A percentile compares a stretch with the other conserved stretches of the same genome.
Conservation (phyloP, 23 tunicate genomes). For the Halocynthia aurantium region DNA sequence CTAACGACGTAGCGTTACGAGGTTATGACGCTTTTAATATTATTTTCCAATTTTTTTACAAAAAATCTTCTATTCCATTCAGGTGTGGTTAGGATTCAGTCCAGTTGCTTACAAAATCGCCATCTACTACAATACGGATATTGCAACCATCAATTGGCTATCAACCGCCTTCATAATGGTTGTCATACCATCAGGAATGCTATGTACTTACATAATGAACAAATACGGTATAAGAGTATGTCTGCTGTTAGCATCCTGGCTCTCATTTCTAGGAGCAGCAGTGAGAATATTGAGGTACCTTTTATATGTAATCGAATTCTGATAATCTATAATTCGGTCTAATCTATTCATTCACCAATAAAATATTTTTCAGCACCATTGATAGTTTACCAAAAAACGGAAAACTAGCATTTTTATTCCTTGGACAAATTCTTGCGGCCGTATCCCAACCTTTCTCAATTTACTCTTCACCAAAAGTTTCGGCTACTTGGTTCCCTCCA, state of each 20-base stretch:
- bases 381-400: slow-evolving; percentile 19
- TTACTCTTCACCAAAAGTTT: slow-evolving; percentile 74
- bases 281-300: slow-evolving; percentile 9
- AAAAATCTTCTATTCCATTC: neutral
- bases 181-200: slow-evolving; percentile 39
- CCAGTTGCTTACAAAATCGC: slow-evolving; percentile 61
- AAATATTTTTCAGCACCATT: slow-evolving; percentile 23
- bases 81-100: slow-evolving; percentile 86
- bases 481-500: slow-evolving; percentile 76
- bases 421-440: slow-evolving; percentile 55
- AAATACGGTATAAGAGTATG: slow-evolving; percentile 1
- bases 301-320: neutral
- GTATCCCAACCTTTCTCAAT: slow-evolving; percentile 75
- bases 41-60: too few relatives aligned
- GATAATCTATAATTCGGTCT: too few relatives aligned
- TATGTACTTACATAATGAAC: slow-evolving; percentile 14
- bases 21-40: too few relatives aligned
- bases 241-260: slow-evolving; percentile 1
- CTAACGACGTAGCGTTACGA: too few relatives aligned
- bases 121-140: slow-evolving; percentile 45
- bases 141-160: slow-evolving; percentile 63
- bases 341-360: neutral
- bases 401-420: slow-evolving; percentile 40
- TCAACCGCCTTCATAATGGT: slow-evolving; percentile 42
- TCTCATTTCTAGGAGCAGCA: neutral